These are phyloP conservation scores for Xenops minutus DNA, from an alignment of 2,797 vertebrate genomes.

Conservation along the genomic window DNA sequence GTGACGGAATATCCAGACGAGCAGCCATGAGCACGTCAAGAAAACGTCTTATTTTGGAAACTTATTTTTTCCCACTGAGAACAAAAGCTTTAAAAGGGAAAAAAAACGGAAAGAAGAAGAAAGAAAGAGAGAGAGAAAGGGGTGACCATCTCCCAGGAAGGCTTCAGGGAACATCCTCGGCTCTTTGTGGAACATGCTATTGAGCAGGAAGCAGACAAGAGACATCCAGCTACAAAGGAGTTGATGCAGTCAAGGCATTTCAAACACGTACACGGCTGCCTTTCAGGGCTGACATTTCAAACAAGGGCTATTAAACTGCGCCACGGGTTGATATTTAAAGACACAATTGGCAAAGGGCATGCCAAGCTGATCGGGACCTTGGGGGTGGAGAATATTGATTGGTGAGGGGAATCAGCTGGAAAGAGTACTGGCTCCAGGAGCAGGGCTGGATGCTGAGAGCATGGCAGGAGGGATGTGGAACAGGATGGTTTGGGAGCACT, in stretches of 20 bases:
- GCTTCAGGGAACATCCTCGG: conserved; percentile 40
- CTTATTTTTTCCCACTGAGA: neutral
- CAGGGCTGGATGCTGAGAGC: neutral
- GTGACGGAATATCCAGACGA: conserved; percentile 74
- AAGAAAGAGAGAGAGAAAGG: neutral
- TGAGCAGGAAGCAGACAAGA: conserved; percentile 65
- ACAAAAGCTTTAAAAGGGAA: conserved; percentile 50
- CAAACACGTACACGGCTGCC: conserved; percentile 26
- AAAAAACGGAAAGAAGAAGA: neutral
- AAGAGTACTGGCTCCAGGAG: neutral
- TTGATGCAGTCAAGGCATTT: conserved; percentile 61
- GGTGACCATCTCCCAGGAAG: conserved; percentile 31
- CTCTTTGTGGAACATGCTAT: conserved; percentile 52
- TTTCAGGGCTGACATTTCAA: conserved; percentile 40
- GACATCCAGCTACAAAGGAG: conserved; percentile 43
- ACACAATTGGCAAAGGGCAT: conserved; percentile 50
- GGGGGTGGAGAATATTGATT: neutral
- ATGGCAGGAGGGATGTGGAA: neutral
- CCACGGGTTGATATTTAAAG: conserved; percentile 40
- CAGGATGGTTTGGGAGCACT: neutral
- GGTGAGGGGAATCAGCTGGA: neutral
- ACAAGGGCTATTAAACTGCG: neutral
- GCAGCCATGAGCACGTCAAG: neutral
- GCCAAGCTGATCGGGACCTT: neutral
- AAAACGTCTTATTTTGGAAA: conserved; percentile 3